Evolutionary conservation across 2,888 invertebrate genomes (phyloP), one percentile per base, ranked within the genome.

Genomic region (Dascillus cervinus): DNA sequence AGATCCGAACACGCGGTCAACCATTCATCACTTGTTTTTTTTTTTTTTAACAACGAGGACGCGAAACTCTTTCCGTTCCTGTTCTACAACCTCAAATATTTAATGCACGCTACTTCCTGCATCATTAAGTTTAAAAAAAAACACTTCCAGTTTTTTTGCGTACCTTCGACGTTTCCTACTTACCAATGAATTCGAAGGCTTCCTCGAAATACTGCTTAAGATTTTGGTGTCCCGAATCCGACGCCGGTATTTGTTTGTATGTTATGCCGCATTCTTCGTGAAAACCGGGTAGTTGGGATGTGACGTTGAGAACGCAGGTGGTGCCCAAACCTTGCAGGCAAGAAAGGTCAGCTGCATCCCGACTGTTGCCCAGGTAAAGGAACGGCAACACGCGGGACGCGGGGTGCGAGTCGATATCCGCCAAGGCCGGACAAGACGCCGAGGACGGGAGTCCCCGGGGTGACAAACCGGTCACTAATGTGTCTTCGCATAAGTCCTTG

Each of bases 121-220:
- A n/a, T n/a, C n/a, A n/a, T n/a, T n/a, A n/a, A n/a, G n/a, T n/a
- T n/a, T n/a, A n/a, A n/a, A n/a, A n/a, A n/a, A n/a, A n/a, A n/a
- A n/a, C n/a, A n/a, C n/a, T n/a, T n/a, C n/a, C n/a, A n/a, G n/a
- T n/a, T n/a, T n/a, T n/a, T n/a, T n/a, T n/a, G n/a, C n/a, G n/a
- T n/a, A n/a, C n/a, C n/a, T n/a, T n/a, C n/a, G n/a, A n/a, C n/a
- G n/a, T n/a, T n/a, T n/a, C n/a, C n/a, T n/a, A 44, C 79, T 78
- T 66, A 87, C 87, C 87, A 54, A 88, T 88, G 64, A 87, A 88
- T 56, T 82, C 78, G 63, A 80, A 84, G 51, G 88, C 84, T 63
- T 87, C 84, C 58, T 85, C 82, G 69, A 88, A 88, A 72, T 86
- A 87, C 70, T 87, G 87, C 55, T 82, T 82, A 39, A 88, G 77